phyloP scores from a whole-genome alignment of 2,113 vertebrate species.

The Macquaria australasica region DNA sequence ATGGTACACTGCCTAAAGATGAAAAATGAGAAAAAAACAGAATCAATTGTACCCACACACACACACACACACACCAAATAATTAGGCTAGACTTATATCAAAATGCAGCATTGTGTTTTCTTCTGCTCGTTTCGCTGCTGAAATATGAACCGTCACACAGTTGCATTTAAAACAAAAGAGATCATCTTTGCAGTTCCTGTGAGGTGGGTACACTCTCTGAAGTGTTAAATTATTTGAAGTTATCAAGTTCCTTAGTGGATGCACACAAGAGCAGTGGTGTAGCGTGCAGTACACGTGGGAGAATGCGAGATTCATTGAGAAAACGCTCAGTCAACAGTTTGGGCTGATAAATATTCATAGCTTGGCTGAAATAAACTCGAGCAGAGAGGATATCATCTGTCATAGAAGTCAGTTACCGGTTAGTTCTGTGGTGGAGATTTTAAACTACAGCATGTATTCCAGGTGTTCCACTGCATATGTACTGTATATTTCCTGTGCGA shows the following conservation, averaged over 20 bases:
- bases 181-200: slow-evolving; percentile 38
- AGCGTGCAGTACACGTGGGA: slow-evolving; percentile 39
- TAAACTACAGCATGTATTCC: not conserved
- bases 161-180: slow-evolving; percentile 41
- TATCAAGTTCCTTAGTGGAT: slow-evolving; percentile 58
- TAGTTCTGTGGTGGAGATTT: slow-evolving; percentile 7
- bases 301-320: slow-evolving; percentile 51
- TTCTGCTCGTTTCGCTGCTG: slow-evolving; percentile 28
- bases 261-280: slow-evolving; percentile 44
- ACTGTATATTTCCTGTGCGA: not conserved
- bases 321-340: slow-evolving; percentile 71
- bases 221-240: slow-evolving; percentile 70
- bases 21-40: slow-evolving; percentile 48
- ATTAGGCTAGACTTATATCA: slow-evolving; percentile 73
- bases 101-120: slow-evolving; percentile 61
- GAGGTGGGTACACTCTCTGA: slow-evolving; percentile 56
- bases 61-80: slow-evolving; percentile 53
- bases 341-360: slow-evolving; percentile 64
- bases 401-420: slow-evolving; percentile 37
- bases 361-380: slow-evolving; percentile 47
- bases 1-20: slow-evolving; percentile 74
- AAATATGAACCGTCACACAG: slow-evolving; percentile 33
- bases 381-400: slow-evolving; percentile 51
- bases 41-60: slow-evolving; percentile 73
- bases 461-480: not conserved